Evolutionary conservation across 2,888 invertebrate genomes (phyloP).

Genomic region (Leptinotarsa rubiginosa): DNA sequence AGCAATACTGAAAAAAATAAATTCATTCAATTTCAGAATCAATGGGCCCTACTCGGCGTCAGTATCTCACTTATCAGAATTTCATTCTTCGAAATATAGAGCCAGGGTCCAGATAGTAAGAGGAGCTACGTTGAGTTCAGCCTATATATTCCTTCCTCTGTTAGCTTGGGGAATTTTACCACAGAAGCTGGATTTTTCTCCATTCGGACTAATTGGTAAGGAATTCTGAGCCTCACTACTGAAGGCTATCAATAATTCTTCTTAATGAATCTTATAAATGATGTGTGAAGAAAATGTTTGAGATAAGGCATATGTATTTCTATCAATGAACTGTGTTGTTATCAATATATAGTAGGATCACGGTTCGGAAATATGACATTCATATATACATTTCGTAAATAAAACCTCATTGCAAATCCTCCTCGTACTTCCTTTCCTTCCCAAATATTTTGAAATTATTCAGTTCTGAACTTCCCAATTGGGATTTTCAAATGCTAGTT

Average conservation of each 20-base stretch:
- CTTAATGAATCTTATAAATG: not conserved
- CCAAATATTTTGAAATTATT: no score
- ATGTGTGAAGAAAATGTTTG: no score
- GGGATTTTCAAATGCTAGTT: no score
- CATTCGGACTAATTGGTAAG: slow-evolving; percentile 40
- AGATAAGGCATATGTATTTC: no score
- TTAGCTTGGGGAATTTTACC: slow-evolving; percentile 81
- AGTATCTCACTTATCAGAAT: slow-evolving; percentile 78
- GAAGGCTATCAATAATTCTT: no score
- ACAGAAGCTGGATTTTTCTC: slow-evolving; percentile 57
- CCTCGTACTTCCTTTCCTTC: no score
- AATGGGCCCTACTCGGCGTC: slow-evolving; percentile 80
- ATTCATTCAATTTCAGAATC: slow-evolving; percentile 63
- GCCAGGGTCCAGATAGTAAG: slow-evolving; percentile 74
- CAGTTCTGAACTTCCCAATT: no score
- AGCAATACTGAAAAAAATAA: not conserved
- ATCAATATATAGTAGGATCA: no score
- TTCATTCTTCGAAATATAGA: slow-evolving; percentile 75
- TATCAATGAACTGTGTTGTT: no score
- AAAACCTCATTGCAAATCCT: no score
- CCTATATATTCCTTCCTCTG: slow-evolving; percentile 74
- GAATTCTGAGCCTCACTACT: not conserved
- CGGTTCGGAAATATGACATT: no score
- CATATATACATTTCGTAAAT: no score
- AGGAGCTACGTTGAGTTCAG: slow-evolving; percentile 74